phyloP scores from a whole-genome alignment of 1,140 invertebrate genomes.

The Ylistrum balloti region DNA sequence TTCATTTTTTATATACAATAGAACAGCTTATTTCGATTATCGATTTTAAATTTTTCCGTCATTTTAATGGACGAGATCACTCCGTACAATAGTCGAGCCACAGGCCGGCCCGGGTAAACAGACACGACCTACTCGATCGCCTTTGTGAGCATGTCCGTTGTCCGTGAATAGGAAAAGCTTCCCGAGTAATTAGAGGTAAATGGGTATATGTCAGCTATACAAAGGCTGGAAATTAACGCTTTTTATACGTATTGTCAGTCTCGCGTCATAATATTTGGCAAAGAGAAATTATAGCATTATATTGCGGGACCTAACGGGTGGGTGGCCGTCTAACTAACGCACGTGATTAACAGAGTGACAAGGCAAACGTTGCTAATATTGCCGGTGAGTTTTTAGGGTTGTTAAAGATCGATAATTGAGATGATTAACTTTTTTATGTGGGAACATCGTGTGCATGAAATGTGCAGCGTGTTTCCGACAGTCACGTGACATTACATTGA shows the following conservation, averaged over 20 bases:
- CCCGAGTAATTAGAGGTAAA: conserved; percentile 14
- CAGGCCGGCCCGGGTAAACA: neutral
- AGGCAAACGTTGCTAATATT: neutral
- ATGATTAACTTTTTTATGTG: conserved; percentile 7
- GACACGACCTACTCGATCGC: neutral
- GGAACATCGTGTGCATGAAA: neutral
- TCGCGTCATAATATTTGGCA: conserved; percentile 28
- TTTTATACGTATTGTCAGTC: conserved; percentile 16
- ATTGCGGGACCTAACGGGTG: neutral
- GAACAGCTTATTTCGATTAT: conserved; percentile 27
- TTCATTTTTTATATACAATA: neutral
- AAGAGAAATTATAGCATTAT: conserved; percentile 17
- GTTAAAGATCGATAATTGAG: neutral
- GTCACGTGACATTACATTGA: neutral
- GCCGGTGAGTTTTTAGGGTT: neutral
- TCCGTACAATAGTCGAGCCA: neutral
- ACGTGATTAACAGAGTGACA: neutral
- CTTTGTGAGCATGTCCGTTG: neutral
- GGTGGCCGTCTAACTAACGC: neutral
- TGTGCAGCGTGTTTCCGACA: neutral
- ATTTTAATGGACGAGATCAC: conserved; percentile 20
- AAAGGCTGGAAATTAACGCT: conserved; percentile 19
- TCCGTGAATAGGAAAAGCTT: neutral
- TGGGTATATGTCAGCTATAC: neutral
- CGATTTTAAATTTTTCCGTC: neutral